A percentile compares a stretch with the other conserved stretches of the same genome.
These are phyloP conservation scores for Meriones psammophilus DNA, from an alignment of 2,797 vertebrate genomes.

Conservation along the genomic window DNA sequence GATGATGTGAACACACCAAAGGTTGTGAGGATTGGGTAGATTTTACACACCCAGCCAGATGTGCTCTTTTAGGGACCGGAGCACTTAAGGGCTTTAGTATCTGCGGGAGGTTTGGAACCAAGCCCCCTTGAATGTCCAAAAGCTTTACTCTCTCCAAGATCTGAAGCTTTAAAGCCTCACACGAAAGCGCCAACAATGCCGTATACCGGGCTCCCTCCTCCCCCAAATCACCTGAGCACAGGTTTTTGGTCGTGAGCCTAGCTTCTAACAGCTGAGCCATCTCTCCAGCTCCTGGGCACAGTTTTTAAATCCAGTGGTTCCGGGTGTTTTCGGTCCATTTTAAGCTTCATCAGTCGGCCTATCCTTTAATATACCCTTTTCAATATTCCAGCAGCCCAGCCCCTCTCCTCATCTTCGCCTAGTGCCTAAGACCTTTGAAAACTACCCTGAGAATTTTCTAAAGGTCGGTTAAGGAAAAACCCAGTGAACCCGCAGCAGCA, in stretches of 20 bases:
- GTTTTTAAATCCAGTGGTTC: background rate
- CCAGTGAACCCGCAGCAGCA: background rate
- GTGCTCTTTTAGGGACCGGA: background rate
- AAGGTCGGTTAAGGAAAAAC: background rate
- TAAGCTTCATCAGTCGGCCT: background rate
- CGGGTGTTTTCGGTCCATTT: background rate
- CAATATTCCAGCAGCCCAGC: background rate
- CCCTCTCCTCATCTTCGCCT: background rate
- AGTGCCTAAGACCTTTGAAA: slow-evolving; percentile 33
- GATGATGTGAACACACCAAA: background rate
- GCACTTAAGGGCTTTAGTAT: background rate
- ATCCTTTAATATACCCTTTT: background rate
- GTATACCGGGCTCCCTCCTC: background rate
- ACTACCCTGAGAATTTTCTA: slow-evolving; percentile 31
- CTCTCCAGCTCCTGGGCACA: background rate
- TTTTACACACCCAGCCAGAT: too few relatives aligned
- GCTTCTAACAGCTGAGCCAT: too few relatives aligned
- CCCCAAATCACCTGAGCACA: background rate
- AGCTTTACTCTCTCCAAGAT: background rate
- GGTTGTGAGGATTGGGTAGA: background rate
- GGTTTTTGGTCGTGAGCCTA: background rate
- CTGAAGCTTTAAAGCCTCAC: background rate
- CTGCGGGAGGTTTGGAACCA: background rate
- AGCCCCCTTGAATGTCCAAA: background rate
- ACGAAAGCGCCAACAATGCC: background rate